Evolutionary conservation across 2,888 invertebrate species (phyloP).

Genomic region (Papilio elwesi): DNA sequence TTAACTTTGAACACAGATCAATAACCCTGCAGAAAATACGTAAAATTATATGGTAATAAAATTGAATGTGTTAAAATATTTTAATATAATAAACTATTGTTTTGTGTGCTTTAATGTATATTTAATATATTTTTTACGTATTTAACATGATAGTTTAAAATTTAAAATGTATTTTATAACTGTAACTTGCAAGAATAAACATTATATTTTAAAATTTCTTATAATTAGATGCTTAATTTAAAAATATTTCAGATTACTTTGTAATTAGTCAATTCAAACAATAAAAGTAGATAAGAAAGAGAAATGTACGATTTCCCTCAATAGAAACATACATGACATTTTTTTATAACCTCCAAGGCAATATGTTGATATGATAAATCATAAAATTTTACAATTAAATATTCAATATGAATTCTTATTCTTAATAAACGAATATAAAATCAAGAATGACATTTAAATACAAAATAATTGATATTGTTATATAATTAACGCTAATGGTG

Average conservation of each 20-base stretch:
- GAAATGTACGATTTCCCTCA: neutral
- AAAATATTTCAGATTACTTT: neutral
- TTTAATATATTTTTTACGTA: constrained; percentile 25
- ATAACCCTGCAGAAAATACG: constrained; percentile 63
- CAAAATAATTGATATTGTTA: constrained; percentile 22
- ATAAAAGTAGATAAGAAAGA: neutral
- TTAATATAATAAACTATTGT: neutral
- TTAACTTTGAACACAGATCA: constrained; percentile 62
- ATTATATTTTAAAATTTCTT: constrained; percentile 19
- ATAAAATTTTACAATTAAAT: neutral
- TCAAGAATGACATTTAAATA: constrained; percentile 27
- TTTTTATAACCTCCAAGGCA: constrained; percentile 12
- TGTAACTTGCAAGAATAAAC: constrained; percentile 32
- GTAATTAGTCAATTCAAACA: constrained; percentile 7
- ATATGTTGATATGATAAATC: constrained; percentile 16
- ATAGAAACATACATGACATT: neutral
- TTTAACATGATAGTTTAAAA: constrained; percentile 25
- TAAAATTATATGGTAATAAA: constrained; percentile 47
- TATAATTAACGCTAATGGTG: constrained; percentile 67
- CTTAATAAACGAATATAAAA: neutral
- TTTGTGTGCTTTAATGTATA: constrained; percentile 19
- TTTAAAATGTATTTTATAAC: constrained; percentile 27
- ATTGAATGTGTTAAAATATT: constrained; percentile 31
- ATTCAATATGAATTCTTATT: constrained; percentile 3
- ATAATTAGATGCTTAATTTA: constrained; percentile 20